Percentiles rank a stretch among this genome's conserved stretches.
These are phyloP conservation scores for Laothoe populi DNA, from an alignment of 2,888 invertebrate genomes.

Conservation along the genomic window DNA sequence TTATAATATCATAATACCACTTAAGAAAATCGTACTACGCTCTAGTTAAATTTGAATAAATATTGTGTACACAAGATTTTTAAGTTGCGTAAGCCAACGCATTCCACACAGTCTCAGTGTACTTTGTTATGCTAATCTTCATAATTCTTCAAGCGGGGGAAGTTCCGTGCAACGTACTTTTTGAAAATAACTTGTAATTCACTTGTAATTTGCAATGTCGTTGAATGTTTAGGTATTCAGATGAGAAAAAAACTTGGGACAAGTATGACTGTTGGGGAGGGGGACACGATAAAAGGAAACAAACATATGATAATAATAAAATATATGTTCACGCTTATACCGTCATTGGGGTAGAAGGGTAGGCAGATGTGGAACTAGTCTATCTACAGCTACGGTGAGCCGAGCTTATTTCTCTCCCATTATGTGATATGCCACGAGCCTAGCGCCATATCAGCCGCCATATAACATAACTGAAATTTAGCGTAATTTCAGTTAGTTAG, in stretches of 20 bases:
- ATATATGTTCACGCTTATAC: too few species aligned
- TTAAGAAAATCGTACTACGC: slow-evolving; percentile 4
- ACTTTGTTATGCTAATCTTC: slow-evolving; percentile 84
- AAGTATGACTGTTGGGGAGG: slow-evolving; percentile 5
- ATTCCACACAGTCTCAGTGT: slow-evolving; percentile 75
- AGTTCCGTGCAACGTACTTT: slow-evolving; percentile 75
- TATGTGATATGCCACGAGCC: too few species aligned
- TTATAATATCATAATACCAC: slow-evolving; percentile 10
- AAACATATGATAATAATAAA: too few species aligned
- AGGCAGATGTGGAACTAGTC: too few species aligned
- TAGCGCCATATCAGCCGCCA: too few species aligned
- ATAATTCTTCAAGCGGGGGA: slow-evolving; percentile 80
- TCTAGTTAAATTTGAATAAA: slow-evolving; percentile 17
- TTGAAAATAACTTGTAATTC: slow-evolving; percentile 80
- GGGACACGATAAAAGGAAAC: background rate
- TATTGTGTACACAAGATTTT: slow-evolving; percentile 50
- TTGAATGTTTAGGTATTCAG: slow-evolving; percentile 59
- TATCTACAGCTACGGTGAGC: too few species aligned
- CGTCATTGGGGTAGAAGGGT: too few species aligned
- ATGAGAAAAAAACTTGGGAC: slow-evolving; percentile 37
- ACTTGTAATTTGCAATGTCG: slow-evolving; percentile 74
- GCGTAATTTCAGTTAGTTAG: too few species aligned
- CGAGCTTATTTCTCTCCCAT: too few species aligned
- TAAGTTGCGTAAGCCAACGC: slow-evolving; percentile 68
- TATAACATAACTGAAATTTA: too few species aligned